Evolutionary conservation across 2,113 vertebrate genomes (phyloP).

Genomic region (Salvator merianae): DNA sequence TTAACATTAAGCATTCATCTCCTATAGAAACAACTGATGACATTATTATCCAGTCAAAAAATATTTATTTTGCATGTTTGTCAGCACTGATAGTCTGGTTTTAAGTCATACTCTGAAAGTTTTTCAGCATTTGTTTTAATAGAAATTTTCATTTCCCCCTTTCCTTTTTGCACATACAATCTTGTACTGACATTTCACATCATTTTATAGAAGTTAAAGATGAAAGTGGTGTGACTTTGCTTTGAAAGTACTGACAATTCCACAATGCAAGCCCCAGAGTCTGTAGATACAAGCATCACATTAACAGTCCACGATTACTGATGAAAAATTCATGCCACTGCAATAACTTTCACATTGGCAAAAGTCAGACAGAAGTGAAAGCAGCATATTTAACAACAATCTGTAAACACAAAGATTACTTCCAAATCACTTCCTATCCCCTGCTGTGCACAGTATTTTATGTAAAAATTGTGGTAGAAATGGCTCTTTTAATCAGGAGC

Average conservation of each 20-base stretch:
- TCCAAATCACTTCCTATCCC: background rate
- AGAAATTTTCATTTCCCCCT: conserved; percentile 48
- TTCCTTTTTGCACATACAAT: conserved; percentile 48
- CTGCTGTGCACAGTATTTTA: background rate
- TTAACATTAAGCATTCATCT: conserved; percentile 39
- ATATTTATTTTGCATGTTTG: conserved; percentile 3
- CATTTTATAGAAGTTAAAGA: conserved; percentile 52
- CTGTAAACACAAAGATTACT: conserved; percentile 25
- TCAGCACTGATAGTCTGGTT: conserved; percentile 37
- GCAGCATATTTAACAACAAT: conserved; percentile 24
- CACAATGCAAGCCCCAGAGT: conserved; percentile 51
- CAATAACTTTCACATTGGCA: conserved; percentile 9
- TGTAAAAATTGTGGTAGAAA: background rate
- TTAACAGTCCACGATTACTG: conserved; percentile 42
- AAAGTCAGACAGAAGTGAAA: conserved; percentile 46
- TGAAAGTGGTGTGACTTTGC: conserved; percentile 47
- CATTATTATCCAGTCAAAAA: conserved; percentile 30
- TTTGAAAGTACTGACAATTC: conserved; percentile 58
- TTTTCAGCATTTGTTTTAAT: conserved; percentile 35
- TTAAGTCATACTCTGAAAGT: conserved; percentile 23
- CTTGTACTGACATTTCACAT: conserved; percentile 54
- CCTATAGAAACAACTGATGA: conserved; percentile 61
- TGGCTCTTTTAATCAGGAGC: background rate
- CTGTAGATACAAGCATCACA: conserved; percentile 31
- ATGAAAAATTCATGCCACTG: conserved; percentile 42